A percentile compares a stretch with the other conserved stretches of the same genome.
Evolutionary conservation across 2,113 vertebrate species (phyloP).

Genomic region (Myanophis thanlyinensis): DNA sequence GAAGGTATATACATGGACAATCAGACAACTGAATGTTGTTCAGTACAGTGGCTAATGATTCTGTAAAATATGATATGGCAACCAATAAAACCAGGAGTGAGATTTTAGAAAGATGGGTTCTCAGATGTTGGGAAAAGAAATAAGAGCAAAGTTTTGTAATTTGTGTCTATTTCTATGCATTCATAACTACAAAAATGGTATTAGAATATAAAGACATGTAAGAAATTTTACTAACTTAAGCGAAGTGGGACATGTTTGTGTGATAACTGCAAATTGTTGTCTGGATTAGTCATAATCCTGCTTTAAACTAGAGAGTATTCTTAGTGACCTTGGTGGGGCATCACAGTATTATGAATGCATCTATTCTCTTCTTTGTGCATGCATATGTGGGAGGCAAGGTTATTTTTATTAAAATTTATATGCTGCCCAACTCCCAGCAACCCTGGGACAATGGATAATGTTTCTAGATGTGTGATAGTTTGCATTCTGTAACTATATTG

Average conservation of each 20-base stretch:
- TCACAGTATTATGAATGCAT: not conserved
- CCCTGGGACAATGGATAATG: not conserved
- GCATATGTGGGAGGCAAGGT: not conserved
- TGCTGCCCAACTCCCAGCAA: not conserved
- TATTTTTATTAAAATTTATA: not conserved
- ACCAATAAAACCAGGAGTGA: not conserved
- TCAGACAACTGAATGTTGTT: not conserved
- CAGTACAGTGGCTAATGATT: not conserved
- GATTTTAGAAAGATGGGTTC: not conserved
- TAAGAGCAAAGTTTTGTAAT: not conserved
- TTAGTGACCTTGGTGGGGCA: not conserved
- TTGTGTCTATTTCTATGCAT: not conserved
- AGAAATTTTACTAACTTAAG: conserved; percentile 5
- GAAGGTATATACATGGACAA: not conserved
- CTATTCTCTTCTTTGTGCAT: not conserved
- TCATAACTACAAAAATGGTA: not conserved
- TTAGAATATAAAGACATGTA: not conserved
- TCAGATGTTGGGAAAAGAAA: not conserved
- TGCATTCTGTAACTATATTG: not conserved
- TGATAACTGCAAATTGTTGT: not conserved
- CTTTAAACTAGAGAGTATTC: not conserved
- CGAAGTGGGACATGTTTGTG: not conserved
- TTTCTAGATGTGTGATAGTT: not conserved
- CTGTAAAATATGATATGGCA: not conserved
- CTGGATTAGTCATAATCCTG: not conserved